Evolutionary conservation across 2,888 invertebrate species (phyloP), one percentile per base, ranked within the genome.

Genomic region (Dynastes hyllus): DNA sequence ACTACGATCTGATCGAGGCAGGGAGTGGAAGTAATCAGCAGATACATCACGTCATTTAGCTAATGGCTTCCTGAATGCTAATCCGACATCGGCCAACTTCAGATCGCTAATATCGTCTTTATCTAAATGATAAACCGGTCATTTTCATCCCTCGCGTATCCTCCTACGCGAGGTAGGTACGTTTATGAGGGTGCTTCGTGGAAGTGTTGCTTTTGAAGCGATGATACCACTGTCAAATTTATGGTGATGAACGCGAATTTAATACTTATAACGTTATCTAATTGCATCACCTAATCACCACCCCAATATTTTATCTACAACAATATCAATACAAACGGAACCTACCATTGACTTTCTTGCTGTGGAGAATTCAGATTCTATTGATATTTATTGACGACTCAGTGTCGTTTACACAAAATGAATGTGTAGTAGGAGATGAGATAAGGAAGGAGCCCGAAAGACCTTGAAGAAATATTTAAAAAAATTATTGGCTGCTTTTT

Each of bases 21-120:
- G 87, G 86, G 87, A 87, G 87, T 87, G 87, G 87, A 87, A 85
- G 87, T 87, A 89, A 88, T 89, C 88, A 88, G 86, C 84, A 86
- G 87, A 88, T 88, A 88, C 88, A 87, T 88, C 88, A 88, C 87
- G 88, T 89, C 89, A 88, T 89, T 89, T 89, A 87, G 88, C 88
- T 89, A 89, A 89, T 89, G 89, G 89, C 87, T 89, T 89, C 89
- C 89, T 88, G 87, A 88, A 88, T 88, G 87, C 85, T 89, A 89
- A 89, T 89, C 88, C 88, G 82, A 84, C 85, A 85, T 86, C 85
- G 84, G 83, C 81, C 81, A 82, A 83, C 83, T 83, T 81, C 80
- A 81, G 83, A 83, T 84, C 83, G 84, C 83, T 84, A 84, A 85
- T 84, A 85, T 84, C 82, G 81, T 81, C 84, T 84, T 84, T 84